Evolutionary conservation across 1,140 invertebrate species (phyloP), one percentile per base, ranked within the genome.

Genomic region (Nixonia krombeini): DNA sequence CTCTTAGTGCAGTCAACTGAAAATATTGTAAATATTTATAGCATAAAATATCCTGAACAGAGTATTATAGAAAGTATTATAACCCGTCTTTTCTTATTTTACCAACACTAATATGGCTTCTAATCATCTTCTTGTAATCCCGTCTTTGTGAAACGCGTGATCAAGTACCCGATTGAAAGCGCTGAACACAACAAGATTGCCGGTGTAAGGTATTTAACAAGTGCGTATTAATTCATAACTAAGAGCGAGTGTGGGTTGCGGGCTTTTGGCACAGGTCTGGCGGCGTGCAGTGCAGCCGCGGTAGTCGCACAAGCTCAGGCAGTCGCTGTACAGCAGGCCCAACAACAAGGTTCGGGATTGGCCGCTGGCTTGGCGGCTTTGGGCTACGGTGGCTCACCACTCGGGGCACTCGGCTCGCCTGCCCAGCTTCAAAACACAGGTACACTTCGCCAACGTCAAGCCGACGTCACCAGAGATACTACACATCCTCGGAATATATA

Each of bases 241-340:
- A 79, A 79, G 78, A 72, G 55, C 59, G 68, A 65, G 76, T 77
- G 71, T 80, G 81, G 81, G 76, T 76, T 76, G 72, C 75, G 82
- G 80, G 77, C 76, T 81, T 82, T 80, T 78, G 81, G 82, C 82
- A 81, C 82, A 85, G 84, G 84, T 85, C 70, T 85, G 52, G 84
- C 83, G 31, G 82, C 82, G 61, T 84, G 84, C 80, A 85, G 81
- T 72, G 81, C 83, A 70, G 83, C 83, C 46, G 82, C 82, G 35
- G 82, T 82, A 66, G 82, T 84, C 61, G 84, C 82, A 35, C 82
- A 85, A 66, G 83, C 82, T 52, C 83, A 85, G 53, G 82, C 82
- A 35, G 84, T 85, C 52, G 84, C 84, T 21, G 82, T 84, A 23
- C 84, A 85, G 55, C 84, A 85, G 73, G 84, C 81, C 55, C 84